Conservation (phyloP, 2,888 invertebrate species). For the Craniophora ligustri region DNA sequence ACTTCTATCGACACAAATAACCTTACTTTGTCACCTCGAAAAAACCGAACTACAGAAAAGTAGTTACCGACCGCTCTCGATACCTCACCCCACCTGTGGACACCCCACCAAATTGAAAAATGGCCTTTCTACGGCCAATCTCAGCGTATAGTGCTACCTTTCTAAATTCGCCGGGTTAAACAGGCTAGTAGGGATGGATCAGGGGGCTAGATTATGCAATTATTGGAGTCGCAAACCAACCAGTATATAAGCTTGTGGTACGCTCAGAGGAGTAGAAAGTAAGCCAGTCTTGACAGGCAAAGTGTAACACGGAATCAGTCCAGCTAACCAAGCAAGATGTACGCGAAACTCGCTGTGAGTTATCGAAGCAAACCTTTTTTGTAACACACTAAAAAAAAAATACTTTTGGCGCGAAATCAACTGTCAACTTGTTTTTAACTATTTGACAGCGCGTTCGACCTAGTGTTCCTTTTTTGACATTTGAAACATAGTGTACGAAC, state of each 20-base stretch:
- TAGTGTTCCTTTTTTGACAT: not conserved
- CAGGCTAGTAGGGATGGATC: slow-evolving; percentile 82
- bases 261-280: slow-evolving; percentile 77
- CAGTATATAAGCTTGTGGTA: slow-evolving; percentile 80
- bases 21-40: slow-evolving; percentile 53
- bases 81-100: slow-evolving; percentile 69
- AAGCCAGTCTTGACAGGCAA: slow-evolving; percentile 73
- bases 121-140: slow-evolving; percentile 59
- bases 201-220: slow-evolving; percentile 82
- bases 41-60: slow-evolving; percentile 48
- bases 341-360: slow-evolving; percentile 86
- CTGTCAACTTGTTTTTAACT: slow-evolving; percentile 3
- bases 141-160: slow-evolving; percentile 61
- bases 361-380: slow-evolving; percentile 1
- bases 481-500: too few relatives aligned
- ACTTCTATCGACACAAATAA: slow-evolving; percentile 33
- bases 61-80: slow-evolving; percentile 41
- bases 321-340: slow-evolving; percentile 83
- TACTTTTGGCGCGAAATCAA: slow-evolving; percentile 11
- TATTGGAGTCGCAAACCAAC: slow-evolving; percentile 67
- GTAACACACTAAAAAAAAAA: not conserved
- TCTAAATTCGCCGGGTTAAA: slow-evolving; percentile 72
- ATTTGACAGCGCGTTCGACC: not conserved
- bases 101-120: slow-evolving; percentile 69
- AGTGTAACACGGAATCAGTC: slow-evolving; percentile 80